Conservation (phyloP, 92 coral and sea anemone genomes). For the Paragorgia papillata region DNA sequence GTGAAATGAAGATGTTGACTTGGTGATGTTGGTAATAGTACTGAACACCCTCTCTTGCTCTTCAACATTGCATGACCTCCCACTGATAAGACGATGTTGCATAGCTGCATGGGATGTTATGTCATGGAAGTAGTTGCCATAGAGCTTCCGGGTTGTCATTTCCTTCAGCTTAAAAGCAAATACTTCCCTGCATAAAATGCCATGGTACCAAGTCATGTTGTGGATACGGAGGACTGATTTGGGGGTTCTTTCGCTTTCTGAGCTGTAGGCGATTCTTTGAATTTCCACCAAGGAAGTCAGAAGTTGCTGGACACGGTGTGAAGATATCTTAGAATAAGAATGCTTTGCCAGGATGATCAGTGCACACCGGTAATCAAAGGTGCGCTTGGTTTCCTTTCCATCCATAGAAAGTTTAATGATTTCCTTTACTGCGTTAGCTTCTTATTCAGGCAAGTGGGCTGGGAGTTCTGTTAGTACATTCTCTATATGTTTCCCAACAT, state of each 20-base stretch:
- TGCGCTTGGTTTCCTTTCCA: slow-evolving; percentile 9
- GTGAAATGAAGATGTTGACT: slow-evolving; percentile 42
- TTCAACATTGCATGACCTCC: too few species aligned
- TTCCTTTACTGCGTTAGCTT: slow-evolving; percentile 29
- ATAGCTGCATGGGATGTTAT: too few species aligned
- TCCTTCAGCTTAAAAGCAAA: too few species aligned
- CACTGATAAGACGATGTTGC: too few species aligned
- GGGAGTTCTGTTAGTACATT: slow-evolving; percentile 50
- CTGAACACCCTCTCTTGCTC: slow-evolving; percentile 49
- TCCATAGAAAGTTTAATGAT: slow-evolving; percentile 34
- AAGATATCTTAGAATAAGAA: slow-evolving; percentile 42
- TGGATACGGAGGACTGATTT: slow-evolving; percentile 8
- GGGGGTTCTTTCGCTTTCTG: not conserved
- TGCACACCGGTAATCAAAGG: too few species aligned
- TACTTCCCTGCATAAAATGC: too few species aligned
- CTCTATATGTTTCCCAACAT: too few species aligned
- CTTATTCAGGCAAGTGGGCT: slow-evolving; percentile 47
- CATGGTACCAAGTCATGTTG: too few species aligned
- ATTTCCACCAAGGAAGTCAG: too few species aligned
- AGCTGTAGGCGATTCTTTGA: too few species aligned
- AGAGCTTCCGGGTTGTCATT: too few species aligned
- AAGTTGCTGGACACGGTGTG: slow-evolving; percentile 46
- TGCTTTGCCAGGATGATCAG: slow-evolving; percentile 46
- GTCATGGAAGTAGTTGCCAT: too few species aligned
- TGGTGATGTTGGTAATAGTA: slow-evolving; percentile 39